These are phyloP conservation scores for Muschampia plurimacula DNA, from an alignment of 2,888 invertebrate genomes.

Conservation along the genomic window DNA sequence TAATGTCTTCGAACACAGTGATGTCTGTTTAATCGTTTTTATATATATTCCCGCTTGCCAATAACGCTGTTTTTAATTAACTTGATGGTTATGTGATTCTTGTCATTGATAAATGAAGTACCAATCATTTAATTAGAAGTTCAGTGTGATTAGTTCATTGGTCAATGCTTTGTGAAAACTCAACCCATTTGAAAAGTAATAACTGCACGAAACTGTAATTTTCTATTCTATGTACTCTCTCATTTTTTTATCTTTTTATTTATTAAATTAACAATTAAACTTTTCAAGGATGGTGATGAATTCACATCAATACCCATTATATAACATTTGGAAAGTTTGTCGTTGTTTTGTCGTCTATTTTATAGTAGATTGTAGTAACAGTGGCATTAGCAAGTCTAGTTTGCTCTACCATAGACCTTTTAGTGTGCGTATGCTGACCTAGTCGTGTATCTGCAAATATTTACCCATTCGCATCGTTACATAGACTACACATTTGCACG, in stretches of 20 bases:
- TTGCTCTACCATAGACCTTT: slow-evolving; percentile 11
- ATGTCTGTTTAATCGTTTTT: slow-evolving; percentile 19
- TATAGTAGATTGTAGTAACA: background rate
- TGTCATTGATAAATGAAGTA: background rate
- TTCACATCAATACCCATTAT: too few species aligned
- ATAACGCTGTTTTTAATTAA: background rate
- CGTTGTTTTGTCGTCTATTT: background rate
- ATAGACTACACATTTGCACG: slow-evolving; percentile 19
- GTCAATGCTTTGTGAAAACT: too few species aligned
- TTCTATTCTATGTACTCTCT: too few species aligned
- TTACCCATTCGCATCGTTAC: slow-evolving; percentile 12
- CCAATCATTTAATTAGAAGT: too few species aligned
- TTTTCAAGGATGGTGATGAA: too few species aligned
- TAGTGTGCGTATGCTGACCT: slow-evolving; percentile 9
- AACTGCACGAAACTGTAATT: too few species aligned
- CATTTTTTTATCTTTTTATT: too few species aligned
- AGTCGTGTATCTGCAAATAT: slow-evolving; percentile 12
- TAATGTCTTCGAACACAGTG: slow-evolving; percentile 22
- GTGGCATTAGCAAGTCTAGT: slow-evolving; percentile 7
- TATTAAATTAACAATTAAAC: too few species aligned
- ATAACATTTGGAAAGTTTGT: too few species aligned
- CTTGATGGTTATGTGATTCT: background rate
- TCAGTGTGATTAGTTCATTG: too few species aligned
- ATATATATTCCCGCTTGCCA: background rate
- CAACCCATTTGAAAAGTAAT: too few species aligned